A percentile compares a stretch with the other conserved stretches of the same genome.
Conservation (phyloP, 2,888 invertebrate genomes). For the Xanthostigma xanthostigma region DNA sequence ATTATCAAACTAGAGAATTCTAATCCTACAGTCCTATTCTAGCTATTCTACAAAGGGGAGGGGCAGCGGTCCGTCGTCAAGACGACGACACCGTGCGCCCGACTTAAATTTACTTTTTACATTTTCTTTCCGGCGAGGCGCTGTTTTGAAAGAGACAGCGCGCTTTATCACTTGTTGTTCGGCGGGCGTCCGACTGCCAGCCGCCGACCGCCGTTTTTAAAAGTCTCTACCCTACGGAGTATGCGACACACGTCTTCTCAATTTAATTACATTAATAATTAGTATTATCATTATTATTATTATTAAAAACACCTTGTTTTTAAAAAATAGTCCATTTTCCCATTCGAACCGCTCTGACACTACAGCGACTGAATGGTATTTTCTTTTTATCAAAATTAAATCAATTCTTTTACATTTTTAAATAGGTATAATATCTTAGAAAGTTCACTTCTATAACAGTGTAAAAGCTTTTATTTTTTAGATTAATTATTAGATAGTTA, state of each 20-base stretch:
- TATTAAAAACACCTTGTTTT: not conserved
- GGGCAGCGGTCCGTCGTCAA: not conserved
- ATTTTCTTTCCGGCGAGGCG: not conserved
- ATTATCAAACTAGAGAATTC: constrained; percentile 2
- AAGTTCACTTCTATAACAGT: not conserved
- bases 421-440: too few species aligned
- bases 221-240: too few species aligned
- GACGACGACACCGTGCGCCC: not conserved
- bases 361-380: not conserved
- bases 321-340: constrained; percentile 1
- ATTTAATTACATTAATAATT: not conserved
- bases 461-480: not conserved
- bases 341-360: not conserved
- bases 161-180: too few species aligned
- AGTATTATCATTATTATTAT: not conserved
- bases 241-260: not conserved
- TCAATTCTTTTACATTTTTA: not conserved
- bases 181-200: too few species aligned
- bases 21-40: not conserved
- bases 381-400: constrained; percentile 2
- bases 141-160: too few species aligned
- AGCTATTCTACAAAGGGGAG: not conserved
- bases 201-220: too few species aligned
- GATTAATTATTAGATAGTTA: not conserved
- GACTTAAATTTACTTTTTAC: not conserved